Conservation (phyloP, 2,797 vertebrate species). For the Babyrousa celebensis region DNA sequence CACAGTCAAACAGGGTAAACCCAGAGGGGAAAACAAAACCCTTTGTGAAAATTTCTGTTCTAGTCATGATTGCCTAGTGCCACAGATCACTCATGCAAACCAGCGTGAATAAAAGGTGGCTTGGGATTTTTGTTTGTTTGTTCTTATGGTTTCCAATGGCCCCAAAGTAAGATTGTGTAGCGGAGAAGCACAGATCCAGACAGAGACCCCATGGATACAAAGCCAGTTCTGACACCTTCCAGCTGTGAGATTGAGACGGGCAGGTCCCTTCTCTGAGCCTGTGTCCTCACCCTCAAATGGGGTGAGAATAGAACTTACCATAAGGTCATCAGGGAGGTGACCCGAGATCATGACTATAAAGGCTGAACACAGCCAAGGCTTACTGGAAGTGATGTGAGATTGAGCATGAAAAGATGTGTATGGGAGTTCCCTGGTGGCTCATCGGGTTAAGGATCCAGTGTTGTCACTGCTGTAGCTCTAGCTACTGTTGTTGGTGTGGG, state of each 20-base stretch:
- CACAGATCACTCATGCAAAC: neutral
- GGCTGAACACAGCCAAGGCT: neutral
- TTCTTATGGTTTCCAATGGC: slow-evolving; percentile 5
- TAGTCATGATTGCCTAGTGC: neutral
- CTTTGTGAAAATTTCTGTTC: slow-evolving; percentile 71
- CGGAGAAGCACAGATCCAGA: neutral
- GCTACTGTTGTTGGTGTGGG: too few relatives aligned
- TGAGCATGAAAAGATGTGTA: neutral
- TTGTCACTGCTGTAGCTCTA: too few relatives aligned
- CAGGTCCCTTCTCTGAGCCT: neutral
- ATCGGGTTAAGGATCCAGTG: too few relatives aligned
- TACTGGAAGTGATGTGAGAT: neutral
- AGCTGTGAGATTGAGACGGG: neutral
- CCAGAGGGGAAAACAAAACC: slow-evolving; percentile 77
- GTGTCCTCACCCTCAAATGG: neutral
- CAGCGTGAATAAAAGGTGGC: neutral
- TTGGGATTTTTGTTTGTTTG: neutral
- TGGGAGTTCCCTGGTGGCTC: too few relatives aligned
- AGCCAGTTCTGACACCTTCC: neutral
- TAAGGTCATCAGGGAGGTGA: neutral
- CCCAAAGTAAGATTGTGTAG: neutral
- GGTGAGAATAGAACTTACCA: neutral
- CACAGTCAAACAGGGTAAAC: slow-evolving; percentile 64
- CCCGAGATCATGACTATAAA: neutral
- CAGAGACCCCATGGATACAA: neutral